Evolutionary conservation across 1,140 invertebrate species (phyloP).

Genomic region (Cyphomyrmex costatus): DNA sequence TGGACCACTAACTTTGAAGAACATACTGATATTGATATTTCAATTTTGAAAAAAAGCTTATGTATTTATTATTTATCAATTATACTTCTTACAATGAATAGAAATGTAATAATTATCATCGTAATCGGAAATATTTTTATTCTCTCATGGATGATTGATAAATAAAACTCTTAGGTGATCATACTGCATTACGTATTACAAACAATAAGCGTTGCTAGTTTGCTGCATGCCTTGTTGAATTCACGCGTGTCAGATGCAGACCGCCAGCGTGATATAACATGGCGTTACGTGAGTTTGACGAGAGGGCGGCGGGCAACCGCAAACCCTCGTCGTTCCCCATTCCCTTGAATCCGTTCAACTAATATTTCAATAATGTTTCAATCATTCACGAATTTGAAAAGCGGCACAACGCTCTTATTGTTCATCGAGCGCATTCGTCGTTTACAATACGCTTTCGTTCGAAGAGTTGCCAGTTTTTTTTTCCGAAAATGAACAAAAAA

Average conservation of each 20-base stretch:
- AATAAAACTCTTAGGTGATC: constrained; percentile 22
- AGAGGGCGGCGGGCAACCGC: constrained; percentile 70
- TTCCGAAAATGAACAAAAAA: neutral
- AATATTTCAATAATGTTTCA: constrained; percentile 73
- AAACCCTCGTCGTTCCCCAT: constrained; percentile 24
- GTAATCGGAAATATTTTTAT: neutral
- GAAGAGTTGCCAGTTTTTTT: neutral
- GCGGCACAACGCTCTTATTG: constrained; percentile 11
- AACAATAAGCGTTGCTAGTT: constrained; percentile 82
- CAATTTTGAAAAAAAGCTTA: neutral
- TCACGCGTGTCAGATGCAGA: constrained; percentile 83
- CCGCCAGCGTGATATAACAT: constrained; percentile 82
- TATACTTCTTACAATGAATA: neutral
- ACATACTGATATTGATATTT: neutral
- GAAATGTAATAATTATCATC: neutral
- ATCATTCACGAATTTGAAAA: constrained; percentile 57
- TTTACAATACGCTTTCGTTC: constrained; percentile 1
- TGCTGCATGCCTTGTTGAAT: constrained; percentile 82
- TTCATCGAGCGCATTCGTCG: neutral
- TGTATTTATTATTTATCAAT: neutral
- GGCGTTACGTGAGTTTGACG: constrained; percentile 82
- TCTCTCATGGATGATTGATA: neutral
- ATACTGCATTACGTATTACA: constrained; percentile 62
- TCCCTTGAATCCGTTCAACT: constrained; percentile 65
- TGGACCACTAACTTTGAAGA: neutral